A percentile compares a stretch with the other conserved stretches of the same genome.
Conservation (phyloP, 2,113 vertebrate genomes). For the Corythoichthys haematopterus region DNA sequence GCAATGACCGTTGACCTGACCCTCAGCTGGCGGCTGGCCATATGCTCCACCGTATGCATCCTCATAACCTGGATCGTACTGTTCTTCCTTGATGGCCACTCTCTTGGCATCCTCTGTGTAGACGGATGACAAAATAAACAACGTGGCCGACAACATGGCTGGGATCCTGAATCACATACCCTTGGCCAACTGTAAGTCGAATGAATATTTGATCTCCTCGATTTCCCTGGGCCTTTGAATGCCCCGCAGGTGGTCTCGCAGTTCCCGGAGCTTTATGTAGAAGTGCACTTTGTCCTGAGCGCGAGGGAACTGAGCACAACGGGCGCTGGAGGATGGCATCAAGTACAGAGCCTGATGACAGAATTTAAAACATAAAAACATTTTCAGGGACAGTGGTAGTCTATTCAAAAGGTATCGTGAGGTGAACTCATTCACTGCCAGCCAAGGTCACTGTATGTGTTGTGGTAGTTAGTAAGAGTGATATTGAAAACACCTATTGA, state of each 20-base stretch:
- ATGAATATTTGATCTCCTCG: slow-evolving; percentile 83
- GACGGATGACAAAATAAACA: not conserved
- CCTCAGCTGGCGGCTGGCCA: slow-evolving; percentile 53
- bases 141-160: not conserved
- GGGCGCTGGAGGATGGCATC: slow-evolving; percentile 96
- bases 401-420: no score
- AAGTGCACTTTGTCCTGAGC: slow-evolving; percentile 99
- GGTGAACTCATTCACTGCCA: no score
- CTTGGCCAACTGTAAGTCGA: slow-evolving; percentile 88
- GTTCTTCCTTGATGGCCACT: slow-evolving; percentile 94
- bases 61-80: slow-evolving; percentile 93
- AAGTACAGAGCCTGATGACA: slow-evolving; percentile 83
- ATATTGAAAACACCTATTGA: no score
- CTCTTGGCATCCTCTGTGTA: slow-evolving; percentile 89
- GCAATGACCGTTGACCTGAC: slow-evolving; percentile 70
- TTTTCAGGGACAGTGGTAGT: not conserved
- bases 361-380: not conserved
- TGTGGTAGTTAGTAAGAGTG: no score
- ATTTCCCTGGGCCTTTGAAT: slow-evolving; percentile 70
- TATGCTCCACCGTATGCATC: slow-evolving; percentile 85
- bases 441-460: no score
- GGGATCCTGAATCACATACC: slow-evolving; percentile 63
- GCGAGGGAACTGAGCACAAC: slow-evolving; percentile 95
- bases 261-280: slow-evolving; percentile 93
- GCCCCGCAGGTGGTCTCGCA: slow-evolving; percentile 89